phyloP scores from a whole-genome alignment of 2,113 vertebrate genomes.

The Centrocercus urophasianus region DNA sequence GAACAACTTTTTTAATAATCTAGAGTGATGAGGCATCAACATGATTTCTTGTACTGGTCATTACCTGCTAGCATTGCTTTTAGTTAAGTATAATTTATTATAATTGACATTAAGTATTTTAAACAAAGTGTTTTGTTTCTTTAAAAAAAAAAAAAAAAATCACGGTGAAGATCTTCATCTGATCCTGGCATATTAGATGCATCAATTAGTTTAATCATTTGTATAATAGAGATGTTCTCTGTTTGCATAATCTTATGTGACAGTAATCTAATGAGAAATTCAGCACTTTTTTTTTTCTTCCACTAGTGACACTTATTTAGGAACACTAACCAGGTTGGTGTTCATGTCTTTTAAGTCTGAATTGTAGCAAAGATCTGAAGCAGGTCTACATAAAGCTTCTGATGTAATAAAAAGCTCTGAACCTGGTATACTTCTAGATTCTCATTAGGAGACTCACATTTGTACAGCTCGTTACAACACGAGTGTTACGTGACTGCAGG shows the following conservation, averaged over 20 bases:
- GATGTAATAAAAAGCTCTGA: neutral
- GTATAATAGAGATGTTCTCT: neutral
- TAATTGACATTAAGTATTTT: conserved; percentile 7
- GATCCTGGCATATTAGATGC: neutral
- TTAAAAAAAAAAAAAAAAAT: neutral
- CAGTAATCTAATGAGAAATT: neutral
- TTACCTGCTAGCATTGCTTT: neutral
- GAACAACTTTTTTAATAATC: neutral
- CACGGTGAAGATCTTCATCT: neutral
- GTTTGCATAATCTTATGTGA: neutral
- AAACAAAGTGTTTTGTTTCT: neutral
- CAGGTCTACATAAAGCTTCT: neutral
- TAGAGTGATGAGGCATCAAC: neutral
- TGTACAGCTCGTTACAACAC: neutral
- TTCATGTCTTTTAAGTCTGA: conserved; percentile 2
- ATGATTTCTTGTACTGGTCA: neutral
- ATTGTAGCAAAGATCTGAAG: neutral
- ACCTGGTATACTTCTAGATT: neutral
- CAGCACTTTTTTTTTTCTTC: conserved; percentile 1
- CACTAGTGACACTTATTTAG: neutral
- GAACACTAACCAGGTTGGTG: neutral
- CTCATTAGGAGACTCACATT: neutral
- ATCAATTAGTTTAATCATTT: neutral
- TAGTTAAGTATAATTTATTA: neutral
- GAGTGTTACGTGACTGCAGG: neutral